Percentiles rank a stretch among this genome's conserved stretches.
phyloP scores from a whole-genome alignment of 2,797 vertebrate genomes.

The Channallabes apus region DNA sequence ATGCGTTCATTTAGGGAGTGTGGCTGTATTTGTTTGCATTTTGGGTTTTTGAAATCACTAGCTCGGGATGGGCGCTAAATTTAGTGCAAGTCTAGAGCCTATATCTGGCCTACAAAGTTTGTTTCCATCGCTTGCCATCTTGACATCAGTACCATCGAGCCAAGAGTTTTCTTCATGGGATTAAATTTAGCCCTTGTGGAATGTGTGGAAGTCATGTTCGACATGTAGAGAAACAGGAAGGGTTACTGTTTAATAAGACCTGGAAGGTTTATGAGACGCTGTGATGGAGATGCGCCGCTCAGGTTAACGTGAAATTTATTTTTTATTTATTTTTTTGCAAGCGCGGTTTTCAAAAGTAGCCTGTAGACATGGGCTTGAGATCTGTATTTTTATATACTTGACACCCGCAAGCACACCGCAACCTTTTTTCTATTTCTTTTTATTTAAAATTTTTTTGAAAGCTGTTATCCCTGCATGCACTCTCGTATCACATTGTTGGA shows the following conservation, averaged over 20 bases:
- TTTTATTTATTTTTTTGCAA: not conserved
- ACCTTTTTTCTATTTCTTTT: not conserved
- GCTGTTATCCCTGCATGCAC: constrained; percentile 1
- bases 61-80: not conserved
- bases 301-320: too few species aligned
- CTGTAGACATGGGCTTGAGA: not conserved
- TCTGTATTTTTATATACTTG: constrained; percentile 2
- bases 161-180: not conserved
- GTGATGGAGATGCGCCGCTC: not conserved
- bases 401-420: not conserved
- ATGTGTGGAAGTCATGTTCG: not conserved
- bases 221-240: not conserved
- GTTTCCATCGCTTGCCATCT: not conserved
- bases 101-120: too few species aligned
- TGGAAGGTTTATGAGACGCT: not conserved
- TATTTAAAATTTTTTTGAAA: not conserved
- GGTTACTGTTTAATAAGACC: not conserved
- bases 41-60: not conserved
- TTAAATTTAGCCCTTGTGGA: not conserved
- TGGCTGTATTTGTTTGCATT: not conserved
- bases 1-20: not conserved
- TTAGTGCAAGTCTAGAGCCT: not conserved
- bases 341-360: not conserved
- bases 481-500: constrained; percentile 10
- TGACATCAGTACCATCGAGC: not conserved